Conservation (phyloP, 2,888 invertebrate species). For the Pocota personata region DNA sequence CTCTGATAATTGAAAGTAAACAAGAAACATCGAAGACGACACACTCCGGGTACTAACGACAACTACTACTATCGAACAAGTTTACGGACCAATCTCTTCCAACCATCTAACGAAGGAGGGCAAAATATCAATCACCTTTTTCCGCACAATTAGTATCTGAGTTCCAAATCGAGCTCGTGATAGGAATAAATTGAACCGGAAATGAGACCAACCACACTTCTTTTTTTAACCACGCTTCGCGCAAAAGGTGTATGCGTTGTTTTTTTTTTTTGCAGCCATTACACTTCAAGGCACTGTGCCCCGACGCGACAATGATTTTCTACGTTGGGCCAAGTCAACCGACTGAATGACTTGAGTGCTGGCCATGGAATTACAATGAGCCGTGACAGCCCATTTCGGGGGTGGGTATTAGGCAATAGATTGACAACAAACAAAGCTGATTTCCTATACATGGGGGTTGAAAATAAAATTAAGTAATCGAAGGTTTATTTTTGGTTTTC, state of each 20-base stretch:
- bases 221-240: constrained; percentile 18
- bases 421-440: constrained; percentile 55
- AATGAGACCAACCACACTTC: constrained; percentile 52
- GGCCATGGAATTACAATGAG: constrained; percentile 61
- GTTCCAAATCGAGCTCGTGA: constrained; percentile 56
- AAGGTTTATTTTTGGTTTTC: neutral
- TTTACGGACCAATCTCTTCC: constrained; percentile 23
- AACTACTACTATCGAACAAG: neutral
- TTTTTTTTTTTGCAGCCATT: neutral
- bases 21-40: constrained; percentile 13
- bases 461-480: constrained; percentile 15
- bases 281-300: neutral
- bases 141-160: constrained; percentile 65
- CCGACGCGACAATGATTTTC: constrained; percentile 9
- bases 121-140: constrained; percentile 61
- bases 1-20: constrained; percentile 51
- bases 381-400: constrained; percentile 46
- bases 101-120: constrained; percentile 17
- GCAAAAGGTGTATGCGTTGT: constrained; percentile 26
- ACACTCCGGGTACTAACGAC: neutral
- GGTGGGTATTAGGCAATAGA: constrained; percentile 59
- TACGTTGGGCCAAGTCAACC: constrained; percentile 1
- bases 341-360: constrained; percentile 27
- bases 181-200: constrained; percentile 68
- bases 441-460: constrained; percentile 35